Evolutionary conservation across 2,888 invertebrate genomes (phyloP).

Genomic region (Dilophus febrilis): DNA sequence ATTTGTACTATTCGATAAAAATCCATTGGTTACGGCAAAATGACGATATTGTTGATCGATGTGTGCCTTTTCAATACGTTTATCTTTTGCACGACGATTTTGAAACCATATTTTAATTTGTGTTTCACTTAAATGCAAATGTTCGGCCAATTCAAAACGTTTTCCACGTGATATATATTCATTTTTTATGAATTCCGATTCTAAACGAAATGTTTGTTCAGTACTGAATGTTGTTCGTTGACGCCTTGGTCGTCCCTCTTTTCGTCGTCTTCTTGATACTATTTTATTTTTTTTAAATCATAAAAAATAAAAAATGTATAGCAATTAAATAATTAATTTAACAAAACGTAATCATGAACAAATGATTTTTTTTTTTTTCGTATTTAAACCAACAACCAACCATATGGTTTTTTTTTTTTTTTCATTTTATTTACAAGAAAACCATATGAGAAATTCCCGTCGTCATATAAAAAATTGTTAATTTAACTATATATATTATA

Average conservation of each 20-base stretch:
- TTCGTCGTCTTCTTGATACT: constrained; percentile 73
- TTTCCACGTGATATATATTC: constrained; percentile 84
- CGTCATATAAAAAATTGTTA: no score
- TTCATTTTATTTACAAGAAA: no score
- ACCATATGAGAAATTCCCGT: no score
- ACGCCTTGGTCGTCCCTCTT: constrained; percentile 72
- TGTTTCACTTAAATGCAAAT: constrained; percentile 53
- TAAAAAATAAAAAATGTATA: no score
- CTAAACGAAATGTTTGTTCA: constrained; percentile 78
- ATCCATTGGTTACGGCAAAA: constrained; percentile 42
- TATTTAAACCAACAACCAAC: no score
- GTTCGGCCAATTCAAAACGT: constrained; percentile 59
- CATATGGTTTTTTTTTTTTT: no score
- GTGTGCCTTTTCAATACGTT: constrained; percentile 89
- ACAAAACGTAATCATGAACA: no score
- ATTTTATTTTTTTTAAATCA: no score
- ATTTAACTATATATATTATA: no score
- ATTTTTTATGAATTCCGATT: constrained; percentile 78
- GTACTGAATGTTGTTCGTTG: constrained; percentile 90
- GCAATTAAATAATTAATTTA: no score
- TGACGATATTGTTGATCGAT: constrained; percentile 79
- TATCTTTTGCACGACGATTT: constrained; percentile 89
- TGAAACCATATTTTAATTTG: constrained; percentile 87
- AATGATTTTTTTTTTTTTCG: no score
- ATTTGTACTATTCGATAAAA: constrained; percentile 32